Evolutionary conservation across 2,113 vertebrate species (phyloP).

Genomic region (Sander vitreus): DNA sequence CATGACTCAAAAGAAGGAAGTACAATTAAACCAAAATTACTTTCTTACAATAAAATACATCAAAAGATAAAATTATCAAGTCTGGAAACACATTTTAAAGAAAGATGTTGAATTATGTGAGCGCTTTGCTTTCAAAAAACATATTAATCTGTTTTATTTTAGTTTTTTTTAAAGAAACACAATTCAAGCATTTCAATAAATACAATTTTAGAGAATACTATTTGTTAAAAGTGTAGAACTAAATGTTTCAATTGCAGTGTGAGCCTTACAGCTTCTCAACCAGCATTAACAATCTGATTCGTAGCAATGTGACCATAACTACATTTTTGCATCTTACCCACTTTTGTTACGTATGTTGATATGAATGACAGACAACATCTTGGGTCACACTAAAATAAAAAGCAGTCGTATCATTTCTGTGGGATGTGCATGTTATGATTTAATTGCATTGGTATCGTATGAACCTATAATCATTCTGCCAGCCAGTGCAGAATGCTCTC

Average conservation of each 20-base stretch:
- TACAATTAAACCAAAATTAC: neutral
- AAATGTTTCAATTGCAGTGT: neutral
- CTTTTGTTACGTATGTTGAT: neutral
- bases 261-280: constrained; percentile 5
- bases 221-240: neutral
- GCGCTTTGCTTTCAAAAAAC: neutral
- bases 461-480: constrained; percentile 59
- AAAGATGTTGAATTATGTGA: neutral
- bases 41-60: neutral
- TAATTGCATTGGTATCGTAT: constrained; percentile 33
- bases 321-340: neutral
- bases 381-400: constrained; percentile 21
- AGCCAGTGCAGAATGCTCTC: constrained; percentile 53
- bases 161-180: neutral
- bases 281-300: neutral
- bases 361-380: constrained; percentile 3
- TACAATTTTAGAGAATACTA: too few species aligned
- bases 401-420: constrained; percentile 10
- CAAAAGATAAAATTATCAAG: neutral
- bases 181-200: neutral
- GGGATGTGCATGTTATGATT: constrained; percentile 29
- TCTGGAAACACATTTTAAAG: neutral
- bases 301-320: neutral
- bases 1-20: neutral
- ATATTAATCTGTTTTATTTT: neutral